Evolutionary conservation across 1,140 invertebrate genomes (phyloP), one percentile per base, ranked within the genome.

Genomic region (Aphidius ervi): DNA sequence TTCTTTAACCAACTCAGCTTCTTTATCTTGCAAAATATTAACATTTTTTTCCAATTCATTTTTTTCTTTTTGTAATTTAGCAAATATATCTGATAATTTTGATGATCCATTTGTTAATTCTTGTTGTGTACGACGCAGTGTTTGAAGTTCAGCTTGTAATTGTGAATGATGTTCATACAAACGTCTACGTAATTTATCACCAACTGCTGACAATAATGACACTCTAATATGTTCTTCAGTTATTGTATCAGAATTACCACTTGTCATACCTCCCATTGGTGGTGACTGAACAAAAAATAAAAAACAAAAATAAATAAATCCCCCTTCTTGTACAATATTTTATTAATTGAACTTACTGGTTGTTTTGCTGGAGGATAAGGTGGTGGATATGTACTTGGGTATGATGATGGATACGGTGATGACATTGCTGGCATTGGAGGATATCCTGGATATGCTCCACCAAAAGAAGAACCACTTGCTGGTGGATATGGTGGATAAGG

Each of bases 191-290:
- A 99, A 68, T 82, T 97, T 97, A 74, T 99, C 95, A 79, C 97
- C 93, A 1, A 98, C 92, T 16, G 96, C 97, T 53, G 93, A 95
- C 3, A 98, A 76, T 8, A 99, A 80, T 37, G 96, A 98, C 47
- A 91, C 92, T 71, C 93, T 87, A 52, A 99, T 94, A 73, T 98
- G 95, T 73, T 97, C 94, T 71, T 97, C 93, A 47, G 94, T 93
- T 48, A 98, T 95, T 10, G 93, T 96, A 10, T 90, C 91, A 41
- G 82, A 79, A 40, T 72, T 72, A 55, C 82, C 81, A 53, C 82
- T 77, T 20, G 46, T 65, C 42, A 62, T 50, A 52, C 78, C 75
- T 67, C 82, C 74, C 63, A 80, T 74, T 56, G 78, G 76, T 23
- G 81, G 76, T 50, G 80, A 78, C 75, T 81, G 71, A 31, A 71